Evolutionary conservation across 2,888 invertebrate species (phyloP).

Genomic region (Luffia ferchaultella): DNA sequence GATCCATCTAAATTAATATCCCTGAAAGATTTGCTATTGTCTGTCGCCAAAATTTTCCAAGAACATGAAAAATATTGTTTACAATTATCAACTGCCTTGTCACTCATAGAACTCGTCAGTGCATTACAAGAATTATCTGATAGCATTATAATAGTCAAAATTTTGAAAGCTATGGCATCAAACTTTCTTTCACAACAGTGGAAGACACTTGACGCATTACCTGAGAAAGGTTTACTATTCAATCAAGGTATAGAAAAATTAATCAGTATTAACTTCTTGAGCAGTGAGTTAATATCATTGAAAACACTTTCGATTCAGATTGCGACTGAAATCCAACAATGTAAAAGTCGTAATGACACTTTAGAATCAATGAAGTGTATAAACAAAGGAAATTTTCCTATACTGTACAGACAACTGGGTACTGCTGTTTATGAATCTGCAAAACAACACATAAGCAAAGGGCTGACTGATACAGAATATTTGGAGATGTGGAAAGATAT

Average conservation of each 20-base stretch:
- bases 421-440: constrained; percentile 66
- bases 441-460: constrained; percentile 48
- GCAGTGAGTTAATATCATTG: constrained; percentile 65
- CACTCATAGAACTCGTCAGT: constrained; percentile 60
- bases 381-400: constrained; percentile 71
- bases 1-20: constrained; percentile 30
- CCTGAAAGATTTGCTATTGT: constrained; percentile 37
- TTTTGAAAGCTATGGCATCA: constrained; percentile 44
- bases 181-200: constrained; percentile 71
- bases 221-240: constrained; percentile 71
- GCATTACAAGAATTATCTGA: constrained; percentile 49
- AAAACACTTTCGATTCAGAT: constrained; percentile 62
- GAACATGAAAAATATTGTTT: constrained; percentile 58
- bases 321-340: constrained; percentile 60
- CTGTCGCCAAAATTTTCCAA: constrained; percentile 42
- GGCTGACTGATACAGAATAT: constrained; percentile 66
- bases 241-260: constrained; percentile 72
- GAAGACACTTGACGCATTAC: constrained; percentile 69
- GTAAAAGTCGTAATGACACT: constrained; percentile 66
- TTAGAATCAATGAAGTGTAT: constrained; percentile 71
- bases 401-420: constrained; percentile 73
- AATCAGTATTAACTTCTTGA: constrained; percentile 69
- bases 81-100: constrained; percentile 61
- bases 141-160: constrained; percentile 39
- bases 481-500: constrained; percentile 73